These are phyloP conservation scores for Drosophila kohkoa DNA, from an alignment of 1,140 invertebrate genomes.

Conservation along the genomic window DNA sequence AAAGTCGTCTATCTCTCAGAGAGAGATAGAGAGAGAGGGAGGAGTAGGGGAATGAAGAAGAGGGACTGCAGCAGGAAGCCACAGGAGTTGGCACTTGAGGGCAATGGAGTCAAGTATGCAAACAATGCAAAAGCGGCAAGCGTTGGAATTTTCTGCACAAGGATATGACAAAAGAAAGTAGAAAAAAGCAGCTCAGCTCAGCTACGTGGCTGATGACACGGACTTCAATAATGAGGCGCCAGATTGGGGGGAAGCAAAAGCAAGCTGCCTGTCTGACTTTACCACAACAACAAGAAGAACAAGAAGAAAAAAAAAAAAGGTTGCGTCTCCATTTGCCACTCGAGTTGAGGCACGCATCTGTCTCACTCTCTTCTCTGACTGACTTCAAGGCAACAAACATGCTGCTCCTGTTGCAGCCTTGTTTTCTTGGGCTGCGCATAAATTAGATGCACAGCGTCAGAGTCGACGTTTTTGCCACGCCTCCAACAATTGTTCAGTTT, in stretches of 20 bases:
- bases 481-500: conserved; percentile 1
- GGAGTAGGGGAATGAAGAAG: too few relatives aligned
- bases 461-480: not conserved
- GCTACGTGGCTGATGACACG: conserved; percentile 56
- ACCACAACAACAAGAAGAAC: not conserved
- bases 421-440: conserved; percentile 50
- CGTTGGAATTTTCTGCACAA: conserved; percentile 71
- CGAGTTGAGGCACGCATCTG: conserved; percentile 65
- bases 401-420: conserved; percentile 3
- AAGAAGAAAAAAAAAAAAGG: not conserved
- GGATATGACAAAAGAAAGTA: conserved; percentile 40
- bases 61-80: conserved; percentile 24
- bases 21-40: too few relatives aligned
- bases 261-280: conserved; percentile 7
- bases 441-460: conserved; percentile 53
- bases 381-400: conserved; percentile 13
- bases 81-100: conserved; percentile 59
- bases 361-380: conserved; percentile 1
- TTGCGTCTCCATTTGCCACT: conserved; percentile 15
- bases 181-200: conserved; percentile 8
- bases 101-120: conserved; percentile 79
- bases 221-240: conserved; percentile 79
- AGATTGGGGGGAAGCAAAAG: conserved; percentile 11
- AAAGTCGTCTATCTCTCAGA: conserved; percentile 16
- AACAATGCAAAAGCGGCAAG: conserved; percentile 70